Percentiles rank a stretch among this genome's conserved stretches.
phyloP scores from a whole-genome alignment of 2,888 invertebrate genomes.

The Nephrotoma flavescens region DNA sequence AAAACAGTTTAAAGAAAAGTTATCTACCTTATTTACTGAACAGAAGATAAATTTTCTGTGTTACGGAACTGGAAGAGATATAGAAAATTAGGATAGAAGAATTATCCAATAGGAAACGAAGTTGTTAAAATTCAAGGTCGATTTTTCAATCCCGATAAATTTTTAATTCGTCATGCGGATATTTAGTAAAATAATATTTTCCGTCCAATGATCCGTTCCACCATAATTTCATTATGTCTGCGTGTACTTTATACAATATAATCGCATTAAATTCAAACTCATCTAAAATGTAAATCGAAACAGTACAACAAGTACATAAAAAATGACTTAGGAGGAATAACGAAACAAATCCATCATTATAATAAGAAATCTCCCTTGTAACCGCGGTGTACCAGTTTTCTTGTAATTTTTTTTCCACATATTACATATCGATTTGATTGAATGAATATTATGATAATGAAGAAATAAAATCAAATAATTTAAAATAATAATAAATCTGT shows the following conservation, averaged over 20 bases:
- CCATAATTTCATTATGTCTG: not conserved
- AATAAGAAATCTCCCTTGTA: not conserved
- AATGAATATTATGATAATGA: not conserved
- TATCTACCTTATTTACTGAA: not conserved
- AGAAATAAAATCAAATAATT: not conserved
- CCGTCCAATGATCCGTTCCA: not conserved
- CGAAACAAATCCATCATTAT: not conserved
- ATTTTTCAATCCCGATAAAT: too few relatives aligned
- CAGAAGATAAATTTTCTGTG: not conserved
- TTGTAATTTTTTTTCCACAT: not conserved
- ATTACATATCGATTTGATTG: not conserved
- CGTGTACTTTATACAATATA: not conserved
- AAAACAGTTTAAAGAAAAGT: not conserved
- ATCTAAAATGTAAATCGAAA: not conserved
- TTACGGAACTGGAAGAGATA: not conserved
- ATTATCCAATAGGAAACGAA: not conserved
- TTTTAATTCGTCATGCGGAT: too few relatives aligned
- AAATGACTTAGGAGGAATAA: not conserved
- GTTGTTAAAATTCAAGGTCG: too few relatives aligned
- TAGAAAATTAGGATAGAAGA: not conserved
- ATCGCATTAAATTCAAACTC: not conserved
- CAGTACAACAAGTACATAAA: not conserved
- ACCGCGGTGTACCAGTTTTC: not conserved
- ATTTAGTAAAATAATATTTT: too few relatives aligned
- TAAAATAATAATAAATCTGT: not conserved